Conservation (phyloP, 2,797 vertebrate species). For the Euthynnus affinis region DNA sequence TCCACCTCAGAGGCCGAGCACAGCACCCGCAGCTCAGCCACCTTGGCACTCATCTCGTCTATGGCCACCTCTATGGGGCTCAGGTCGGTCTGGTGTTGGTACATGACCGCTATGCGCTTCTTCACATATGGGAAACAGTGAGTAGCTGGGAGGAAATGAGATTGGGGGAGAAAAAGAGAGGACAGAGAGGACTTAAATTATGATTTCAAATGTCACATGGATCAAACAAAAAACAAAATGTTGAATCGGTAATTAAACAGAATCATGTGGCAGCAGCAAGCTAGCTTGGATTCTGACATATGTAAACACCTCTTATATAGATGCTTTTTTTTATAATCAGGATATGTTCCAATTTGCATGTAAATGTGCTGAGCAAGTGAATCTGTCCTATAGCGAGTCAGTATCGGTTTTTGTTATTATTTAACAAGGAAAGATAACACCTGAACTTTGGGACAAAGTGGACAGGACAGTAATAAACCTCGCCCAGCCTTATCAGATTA, state of each 20-base stretch:
- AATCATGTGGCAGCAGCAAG: not conserved
- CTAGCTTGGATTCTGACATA: not conserved
- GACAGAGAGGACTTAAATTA: not conserved
- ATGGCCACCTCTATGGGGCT: conserved; percentile 99
- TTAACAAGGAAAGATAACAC: conserved; percentile 43
- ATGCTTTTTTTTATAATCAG: no score
- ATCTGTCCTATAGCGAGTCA: not conserved
- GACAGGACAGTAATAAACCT: conserved; percentile 45
- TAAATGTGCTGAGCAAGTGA: not conserved
- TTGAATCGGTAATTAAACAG: not conserved
- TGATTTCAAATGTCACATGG: not conserved
- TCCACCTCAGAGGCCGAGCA: conserved; percentile 94
- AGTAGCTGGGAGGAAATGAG: conserved; percentile 85
- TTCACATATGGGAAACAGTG: conserved; percentile 98
- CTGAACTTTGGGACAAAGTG: conserved; percentile 59
- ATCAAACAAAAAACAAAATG: not conserved
- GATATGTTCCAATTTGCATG: not conserved
- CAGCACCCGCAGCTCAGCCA: conserved; percentile 91
- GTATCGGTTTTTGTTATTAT: conserved; percentile 38
- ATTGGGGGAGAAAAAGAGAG: not conserved
- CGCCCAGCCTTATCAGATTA: conserved; percentile 20
- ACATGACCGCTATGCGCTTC: conserved; percentile 97
- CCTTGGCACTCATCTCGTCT: conserved; percentile 97
- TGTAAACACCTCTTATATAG: not conserved
- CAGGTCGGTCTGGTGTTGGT: conserved; percentile 96